These are phyloP conservation scores for Noctua fimbriata DNA, from an alignment of 2,888 invertebrate species.

Conservation along the genomic window DNA sequence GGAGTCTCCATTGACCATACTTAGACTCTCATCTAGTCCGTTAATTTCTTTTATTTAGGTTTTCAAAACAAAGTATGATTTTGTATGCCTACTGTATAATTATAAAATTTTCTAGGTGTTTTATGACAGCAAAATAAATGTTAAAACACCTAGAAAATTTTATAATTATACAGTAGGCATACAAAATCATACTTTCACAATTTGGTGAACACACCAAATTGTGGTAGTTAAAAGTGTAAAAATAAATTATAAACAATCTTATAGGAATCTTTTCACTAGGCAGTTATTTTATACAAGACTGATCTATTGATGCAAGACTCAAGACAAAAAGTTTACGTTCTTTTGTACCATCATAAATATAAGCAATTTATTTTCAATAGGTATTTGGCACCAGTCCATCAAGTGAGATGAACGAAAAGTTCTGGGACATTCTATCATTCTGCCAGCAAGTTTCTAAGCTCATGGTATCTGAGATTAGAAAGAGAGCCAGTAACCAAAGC, in stretches of 20 bases:
- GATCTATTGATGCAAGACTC: not conserved
- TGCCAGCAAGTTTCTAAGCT: slow-evolving; percentile 98
- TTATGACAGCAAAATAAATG: not conserved
- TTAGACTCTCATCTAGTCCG: not conserved
- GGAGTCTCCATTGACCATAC: not conserved
- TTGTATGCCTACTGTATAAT: not conserved
- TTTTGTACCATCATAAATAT: not conserved
- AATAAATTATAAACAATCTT: not conserved
- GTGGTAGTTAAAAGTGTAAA: not conserved
- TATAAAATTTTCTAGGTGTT: not conserved
- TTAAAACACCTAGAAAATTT: too few relatives aligned
- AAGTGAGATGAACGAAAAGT: slow-evolving; percentile 99
- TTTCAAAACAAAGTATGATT: not conserved
- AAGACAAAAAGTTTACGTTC: not conserved
- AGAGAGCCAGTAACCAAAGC: slow-evolving; percentile 98
- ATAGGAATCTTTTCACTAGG: not conserved
- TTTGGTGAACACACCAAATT: not conserved
- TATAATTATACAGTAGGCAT: too few relatives aligned
- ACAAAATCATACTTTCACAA: too few relatives aligned
- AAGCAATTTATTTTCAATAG: slow-evolving; percentile 84
- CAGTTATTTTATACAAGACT: not conserved
- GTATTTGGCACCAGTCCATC: slow-evolving; percentile 98
- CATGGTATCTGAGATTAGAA: slow-evolving; percentile 99
- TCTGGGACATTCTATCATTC: slow-evolving; percentile 98
- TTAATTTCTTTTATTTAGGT: not conserved